A percentile compares a stretch with the other conserved stretches of the same genome.
These are phyloP conservation scores for Vannuccia rotundouncinata DNA, from an alignment of 2,888 invertebrate species.

Conservation along the genomic window DNA sequence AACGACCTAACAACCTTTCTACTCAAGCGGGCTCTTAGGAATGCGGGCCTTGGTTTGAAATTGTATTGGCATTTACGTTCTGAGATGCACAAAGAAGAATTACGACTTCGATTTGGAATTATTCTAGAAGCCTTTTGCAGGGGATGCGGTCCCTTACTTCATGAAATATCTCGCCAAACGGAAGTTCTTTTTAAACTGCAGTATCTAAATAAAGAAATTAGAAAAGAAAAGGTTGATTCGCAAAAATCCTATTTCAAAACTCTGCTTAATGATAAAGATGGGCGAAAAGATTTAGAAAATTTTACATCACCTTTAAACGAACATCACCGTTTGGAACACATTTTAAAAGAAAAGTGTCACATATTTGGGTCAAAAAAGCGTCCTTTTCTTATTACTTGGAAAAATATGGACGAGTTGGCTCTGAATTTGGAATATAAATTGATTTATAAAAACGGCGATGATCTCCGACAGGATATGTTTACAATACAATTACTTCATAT, in stretches of 20 bases:
- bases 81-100: slow-evolving; percentile 58
- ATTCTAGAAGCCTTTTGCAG: slow-evolving; percentile 62
- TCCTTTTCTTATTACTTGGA: slow-evolving; percentile 61
- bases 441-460: slow-evolving; percentile 64
- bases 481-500: slow-evolving; percentile 60
- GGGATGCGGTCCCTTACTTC: slow-evolving; percentile 61
- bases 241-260: slow-evolving; percentile 58
- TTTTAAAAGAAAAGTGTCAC: slow-evolving; percentile 59
- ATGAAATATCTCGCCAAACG: slow-evolving; percentile 59
- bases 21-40: slow-evolving; percentile 59
- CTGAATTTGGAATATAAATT: slow-evolving; percentile 55
- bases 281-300: slow-evolving; percentile 59
- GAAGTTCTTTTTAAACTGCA: slow-evolving; percentile 62
- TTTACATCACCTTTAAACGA: slow-evolving; percentile 62
- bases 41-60: slow-evolving; percentile 61
- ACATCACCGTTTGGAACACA: slow-evolving; percentile 57
- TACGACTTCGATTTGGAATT: slow-evolving; percentile 57
- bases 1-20: slow-evolving; percentile 60
- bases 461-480: slow-evolving; percentile 62
- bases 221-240: slow-evolving; percentile 45
- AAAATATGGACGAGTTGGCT: slow-evolving; percentile 60
- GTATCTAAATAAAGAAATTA: slow-evolving; percentile 47
- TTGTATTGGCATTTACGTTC: slow-evolving; percentile 63
- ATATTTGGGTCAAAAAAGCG: slow-evolving; percentile 62
- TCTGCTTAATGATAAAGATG: slow-evolving; percentile 59